These are phyloP conservation scores for Leptosomus discolor DNA, from an alignment of 2,113 vertebrate genomes.

Conservation along the genomic window DNA sequence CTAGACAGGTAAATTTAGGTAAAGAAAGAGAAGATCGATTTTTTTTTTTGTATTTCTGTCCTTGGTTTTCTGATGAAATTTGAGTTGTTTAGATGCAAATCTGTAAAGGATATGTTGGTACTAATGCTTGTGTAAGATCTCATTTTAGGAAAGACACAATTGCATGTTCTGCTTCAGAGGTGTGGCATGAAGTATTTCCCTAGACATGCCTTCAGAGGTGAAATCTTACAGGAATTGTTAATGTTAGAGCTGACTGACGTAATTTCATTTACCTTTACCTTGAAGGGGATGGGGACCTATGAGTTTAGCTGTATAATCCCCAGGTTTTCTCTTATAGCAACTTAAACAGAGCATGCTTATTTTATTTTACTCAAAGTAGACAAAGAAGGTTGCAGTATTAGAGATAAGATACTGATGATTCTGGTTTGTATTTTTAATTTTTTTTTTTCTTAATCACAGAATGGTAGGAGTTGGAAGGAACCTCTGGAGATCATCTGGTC, in stretches of 20 bases:
- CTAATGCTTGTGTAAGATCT: not conserved
- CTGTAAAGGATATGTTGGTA: not conserved
- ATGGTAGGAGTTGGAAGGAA: too few species aligned
- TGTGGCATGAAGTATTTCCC: not conserved
- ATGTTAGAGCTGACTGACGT: not conserved
- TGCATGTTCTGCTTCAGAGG: not conserved
- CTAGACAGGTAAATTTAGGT: not conserved
- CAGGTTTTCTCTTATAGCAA: not conserved
- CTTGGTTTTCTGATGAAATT: not conserved
- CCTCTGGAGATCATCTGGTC: too few species aligned
- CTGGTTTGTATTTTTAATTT: not conserved
- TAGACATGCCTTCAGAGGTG: not conserved
- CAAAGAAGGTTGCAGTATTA: not conserved
- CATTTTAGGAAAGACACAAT: not conserved
- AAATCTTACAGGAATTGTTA: not conserved
- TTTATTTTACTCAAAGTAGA: slow-evolving; percentile 52
- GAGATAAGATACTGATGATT: slow-evolving; percentile 10
- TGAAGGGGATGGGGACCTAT: not conserved
- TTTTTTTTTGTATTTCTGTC: not conserved
- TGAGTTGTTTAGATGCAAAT: not conserved
- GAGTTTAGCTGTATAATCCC: not conserved
- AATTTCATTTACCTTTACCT: not conserved
- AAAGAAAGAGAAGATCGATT: not conserved
- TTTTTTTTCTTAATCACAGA: too few species aligned
- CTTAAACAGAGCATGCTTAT: slow-evolving; percentile 20